Conservation (phyloP, 2,113 vertebrate genomes). For the Takifugu bimaculatus region DNA sequence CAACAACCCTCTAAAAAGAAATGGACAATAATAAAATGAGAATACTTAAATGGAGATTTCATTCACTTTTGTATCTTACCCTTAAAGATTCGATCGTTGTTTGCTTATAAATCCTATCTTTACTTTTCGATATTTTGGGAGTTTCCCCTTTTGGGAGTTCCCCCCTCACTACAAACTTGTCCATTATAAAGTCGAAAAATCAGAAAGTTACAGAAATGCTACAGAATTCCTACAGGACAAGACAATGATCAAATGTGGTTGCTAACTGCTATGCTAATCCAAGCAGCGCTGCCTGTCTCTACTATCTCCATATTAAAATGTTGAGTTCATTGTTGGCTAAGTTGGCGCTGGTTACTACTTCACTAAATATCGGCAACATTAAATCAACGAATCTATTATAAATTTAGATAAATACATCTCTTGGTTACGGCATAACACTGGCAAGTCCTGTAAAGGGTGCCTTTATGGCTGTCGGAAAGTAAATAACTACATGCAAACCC, state of each 20-base stretch:
- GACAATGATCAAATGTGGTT: neutral
- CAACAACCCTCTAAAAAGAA: slow-evolving; percentile 89
- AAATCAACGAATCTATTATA: too few relatives aligned
- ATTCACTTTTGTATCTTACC: slow-evolving; percentile 65
- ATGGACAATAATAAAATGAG: neutral
- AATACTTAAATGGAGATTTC: neutral
- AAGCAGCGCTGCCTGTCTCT: too few relatives aligned
- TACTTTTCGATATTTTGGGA: slow-evolving; percentile 49
- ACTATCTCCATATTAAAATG: neutral
- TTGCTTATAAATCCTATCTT: slow-evolving; percentile 80
- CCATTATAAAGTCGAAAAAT: slow-evolving; percentile 70
- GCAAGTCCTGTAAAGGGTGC: too few relatives aligned
- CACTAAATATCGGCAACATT: too few relatives aligned
- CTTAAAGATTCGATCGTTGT: slow-evolving; percentile 88
- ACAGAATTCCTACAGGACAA: too few relatives aligned
- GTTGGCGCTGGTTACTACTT: neutral
- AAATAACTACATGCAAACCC: too few relatives aligned
- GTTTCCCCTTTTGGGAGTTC: slow-evolving; percentile 59
- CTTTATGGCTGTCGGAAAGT: too few relatives aligned
- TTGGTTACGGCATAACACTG: too few relatives aligned
- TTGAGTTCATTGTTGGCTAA: neutral
- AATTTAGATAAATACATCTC: too few relatives aligned
- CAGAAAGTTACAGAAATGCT: too few relatives aligned
- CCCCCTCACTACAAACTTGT: slow-evolving; percentile 81
- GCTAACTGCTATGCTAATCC: slow-evolving; percentile 1